Conservation (phyloP, 2,888 invertebrate genomes). For the Dichetophora obliterata region DNA sequence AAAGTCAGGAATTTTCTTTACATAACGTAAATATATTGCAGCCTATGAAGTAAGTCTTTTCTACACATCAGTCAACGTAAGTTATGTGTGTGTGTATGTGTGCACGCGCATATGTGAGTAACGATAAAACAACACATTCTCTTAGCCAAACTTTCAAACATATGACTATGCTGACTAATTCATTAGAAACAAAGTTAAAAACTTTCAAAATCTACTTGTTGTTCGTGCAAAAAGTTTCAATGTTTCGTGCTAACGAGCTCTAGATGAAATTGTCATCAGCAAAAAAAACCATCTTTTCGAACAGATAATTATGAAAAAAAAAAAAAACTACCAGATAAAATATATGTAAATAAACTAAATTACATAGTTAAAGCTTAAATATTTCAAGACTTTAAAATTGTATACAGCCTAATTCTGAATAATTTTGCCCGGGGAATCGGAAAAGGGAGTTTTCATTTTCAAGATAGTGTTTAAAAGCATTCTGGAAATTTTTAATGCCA, state of each 20-base stretch:
- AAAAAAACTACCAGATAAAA: background rate
- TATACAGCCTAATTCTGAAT: too few relatives aligned
- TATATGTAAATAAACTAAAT: too few relatives aligned
- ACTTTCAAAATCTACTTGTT: conserved; percentile 43
- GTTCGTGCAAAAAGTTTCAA: conserved; percentile 40
- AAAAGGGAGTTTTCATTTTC: too few relatives aligned
- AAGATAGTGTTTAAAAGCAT: too few relatives aligned
- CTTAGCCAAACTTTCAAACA: conserved; percentile 5
- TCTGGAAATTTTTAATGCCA: too few relatives aligned
- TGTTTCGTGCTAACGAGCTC: conserved; percentile 43
- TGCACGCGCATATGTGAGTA: background rate
- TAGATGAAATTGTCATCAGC: conserved; percentile 41
- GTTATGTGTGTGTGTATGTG: background rate
- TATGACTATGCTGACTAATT: conserved; percentile 38
- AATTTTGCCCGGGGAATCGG: too few relatives aligned
- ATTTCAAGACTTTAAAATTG: too few relatives aligned
- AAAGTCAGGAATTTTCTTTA: conserved; percentile 42
- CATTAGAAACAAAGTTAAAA: conserved; percentile 46
- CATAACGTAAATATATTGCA: conserved; percentile 18
- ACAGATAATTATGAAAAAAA: background rate
- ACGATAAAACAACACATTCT: conserved; percentile 23
- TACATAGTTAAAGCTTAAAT: too few relatives aligned
- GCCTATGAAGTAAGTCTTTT: background rate
- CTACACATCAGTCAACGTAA: background rate
- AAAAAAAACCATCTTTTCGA: background rate